Evolutionary conservation across 2,888 invertebrate species (phyloP), one percentile per base, ranked within the genome.

Genomic region (Ophioninae sp.): DNA sequence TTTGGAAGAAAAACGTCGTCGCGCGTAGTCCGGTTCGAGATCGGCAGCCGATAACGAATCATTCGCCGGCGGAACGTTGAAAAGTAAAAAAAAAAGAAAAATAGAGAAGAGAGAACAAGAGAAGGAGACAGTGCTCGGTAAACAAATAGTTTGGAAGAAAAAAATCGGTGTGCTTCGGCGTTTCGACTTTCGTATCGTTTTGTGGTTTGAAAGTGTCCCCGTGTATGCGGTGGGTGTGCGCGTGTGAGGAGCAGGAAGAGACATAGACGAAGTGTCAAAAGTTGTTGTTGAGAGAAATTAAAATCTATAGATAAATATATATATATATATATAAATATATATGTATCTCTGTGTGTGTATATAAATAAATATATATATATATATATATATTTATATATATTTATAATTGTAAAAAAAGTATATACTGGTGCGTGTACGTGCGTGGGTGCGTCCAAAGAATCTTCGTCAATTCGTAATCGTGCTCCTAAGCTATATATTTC

Each of bases 401-500:
- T n/a, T n/a, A n/a, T n/a, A n/a, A n/a, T n/a, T n/a, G n/a, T n/a
- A 30, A 30, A 30, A 30, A 30, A 30, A 30, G 30, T 30, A 30
- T 30, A 30, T 30, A 30, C 30, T 50, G 41, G 41, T 8, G 41
- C 41, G 8, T 41, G 41, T 50, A 30, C 13, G 13, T 62, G 13
- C 30, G 21, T 41, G 59, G 13, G 8, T 56, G 21, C 67, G 44
- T 67, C 30, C 30, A n/a, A 64, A 73, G 39, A 83, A 70, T 83
- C 50, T 76, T 56, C 70, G 76, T 8, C 21, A 50, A 70, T 67
- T 74, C 30, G 30, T 82, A 64, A 75, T 82, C 82, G 79, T 72
- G 59, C 56, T 62, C 41, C 62, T 78, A 75, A 73, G 75, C 73
- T 37, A 30, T 30, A 30, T 30, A 73, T 79, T 76, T 70, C 72